Conservation (phyloP, 1,140 invertebrate genomes). For the Ganaspis sp. region DNA sequence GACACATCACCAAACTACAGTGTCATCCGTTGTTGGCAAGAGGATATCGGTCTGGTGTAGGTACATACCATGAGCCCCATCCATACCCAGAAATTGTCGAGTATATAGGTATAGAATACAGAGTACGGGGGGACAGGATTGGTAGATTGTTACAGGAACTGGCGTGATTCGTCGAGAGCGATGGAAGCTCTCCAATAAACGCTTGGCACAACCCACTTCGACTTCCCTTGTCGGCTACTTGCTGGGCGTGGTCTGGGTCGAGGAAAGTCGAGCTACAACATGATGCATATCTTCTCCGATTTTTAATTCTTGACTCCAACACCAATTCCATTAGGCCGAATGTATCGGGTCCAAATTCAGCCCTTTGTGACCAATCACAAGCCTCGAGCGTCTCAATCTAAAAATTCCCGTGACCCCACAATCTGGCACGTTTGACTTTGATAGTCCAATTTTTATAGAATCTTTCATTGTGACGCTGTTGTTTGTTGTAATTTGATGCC, state of each 20-base stretch:
- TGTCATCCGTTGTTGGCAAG: constrained; percentile 64
- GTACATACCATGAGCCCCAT: constrained; percentile 36
- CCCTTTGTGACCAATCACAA: too few species aligned
- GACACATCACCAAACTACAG: constrained; percentile 70
- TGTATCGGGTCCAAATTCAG: background rate
- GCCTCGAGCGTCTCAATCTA: too few species aligned
- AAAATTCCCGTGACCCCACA: too few species aligned
- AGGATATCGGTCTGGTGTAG: constrained; percentile 56
- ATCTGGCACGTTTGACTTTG: too few species aligned
- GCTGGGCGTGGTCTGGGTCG: constrained; percentile 29
- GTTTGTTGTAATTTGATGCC: too few species aligned
- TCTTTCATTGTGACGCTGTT: too few species aligned
- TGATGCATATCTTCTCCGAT: constrained; percentile 8
- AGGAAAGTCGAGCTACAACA: background rate
- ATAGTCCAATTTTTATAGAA: too few species aligned
- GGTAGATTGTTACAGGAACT: background rate
- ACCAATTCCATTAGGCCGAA: background rate
- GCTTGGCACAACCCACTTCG: constrained; percentile 62
- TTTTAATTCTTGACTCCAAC: background rate
- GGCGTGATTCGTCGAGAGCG: constrained; percentile 62
- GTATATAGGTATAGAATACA: constrained; percentile 69
- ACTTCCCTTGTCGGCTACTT: constrained; percentile 25
- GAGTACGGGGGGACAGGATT: constrained; percentile 49
- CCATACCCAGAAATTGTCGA: constrained; percentile 54
- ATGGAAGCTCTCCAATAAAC: constrained; percentile 43